phyloP scores from a whole-genome alignment of 2,113 vertebrate genomes.

The Pangasianodon hypophthalmus region DNA sequence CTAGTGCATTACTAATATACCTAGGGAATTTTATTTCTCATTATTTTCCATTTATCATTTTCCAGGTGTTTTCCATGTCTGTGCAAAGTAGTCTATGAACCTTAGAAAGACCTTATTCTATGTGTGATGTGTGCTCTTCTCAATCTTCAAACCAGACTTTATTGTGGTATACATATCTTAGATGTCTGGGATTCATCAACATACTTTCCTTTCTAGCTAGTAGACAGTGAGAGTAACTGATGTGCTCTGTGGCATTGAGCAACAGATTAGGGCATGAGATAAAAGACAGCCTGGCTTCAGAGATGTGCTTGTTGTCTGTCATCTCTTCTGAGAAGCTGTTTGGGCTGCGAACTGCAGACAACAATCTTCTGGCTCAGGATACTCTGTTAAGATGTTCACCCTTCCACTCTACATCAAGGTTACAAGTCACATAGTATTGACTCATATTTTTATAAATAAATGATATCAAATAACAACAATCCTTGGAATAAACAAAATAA shows the following conservation, averaged over 20 bases:
- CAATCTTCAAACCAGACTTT: constrained; percentile 9
- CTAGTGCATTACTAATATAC: neutral
- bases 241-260: constrained; percentile 19
- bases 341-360: neutral
- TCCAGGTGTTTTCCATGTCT: neutral
- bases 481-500: constrained; percentile 22
- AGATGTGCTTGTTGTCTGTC: constrained; percentile 22
- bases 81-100: neutral
- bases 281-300: constrained; percentile 21
- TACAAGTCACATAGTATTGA: constrained; percentile 52
- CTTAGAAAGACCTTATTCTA: neutral
- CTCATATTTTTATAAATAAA: constrained; percentile 13
- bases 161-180: neutral
- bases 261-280: constrained; percentile 42
- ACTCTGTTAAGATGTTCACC: constrained; percentile 52
- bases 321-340: constrained; percentile 31
- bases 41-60: neutral
- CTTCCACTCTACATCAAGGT: constrained; percentile 54
- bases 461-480: constrained; percentile 6
- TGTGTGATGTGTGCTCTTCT: neutral
- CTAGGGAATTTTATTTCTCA: neutral
- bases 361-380: neutral
- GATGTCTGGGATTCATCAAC: constrained; percentile 21
- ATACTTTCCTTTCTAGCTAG: constrained; percentile 5
- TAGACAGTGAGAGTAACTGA: constrained; percentile 28